These are phyloP conservation scores for Drosophila kanekoi DNA, from an alignment of 2,888 invertebrate genomes.

Conservation along the genomic window DNA sequence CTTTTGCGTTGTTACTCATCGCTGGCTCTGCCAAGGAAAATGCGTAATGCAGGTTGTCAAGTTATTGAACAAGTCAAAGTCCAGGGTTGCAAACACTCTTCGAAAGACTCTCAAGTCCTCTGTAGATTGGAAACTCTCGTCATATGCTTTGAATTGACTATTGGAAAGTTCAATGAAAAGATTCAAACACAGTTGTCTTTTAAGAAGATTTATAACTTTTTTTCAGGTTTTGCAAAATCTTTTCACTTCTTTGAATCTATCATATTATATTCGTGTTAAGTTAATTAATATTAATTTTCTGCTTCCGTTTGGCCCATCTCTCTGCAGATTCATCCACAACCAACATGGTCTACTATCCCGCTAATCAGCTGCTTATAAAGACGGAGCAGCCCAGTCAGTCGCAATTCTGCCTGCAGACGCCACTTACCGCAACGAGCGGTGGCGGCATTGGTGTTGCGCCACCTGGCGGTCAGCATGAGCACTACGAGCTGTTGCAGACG, in stretches of 20 bases:
- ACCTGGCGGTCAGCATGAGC: slow-evolving; percentile 59
- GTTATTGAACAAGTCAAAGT: not conserved
- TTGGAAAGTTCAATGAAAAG: slow-evolving; percentile 18
- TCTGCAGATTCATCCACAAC: slow-evolving; percentile 74
- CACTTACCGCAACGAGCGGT: slow-evolving; percentile 36
- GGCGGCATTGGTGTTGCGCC: slow-evolving; percentile 31
- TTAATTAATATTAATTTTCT: not conserved
- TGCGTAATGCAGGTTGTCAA: slow-evolving; percentile 57
- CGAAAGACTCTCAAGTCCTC: not conserved
- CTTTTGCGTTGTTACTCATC: slow-evolving; percentile 54
- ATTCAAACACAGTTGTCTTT: not conserved
- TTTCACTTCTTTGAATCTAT: not conserved
- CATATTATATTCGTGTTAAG: not conserved
- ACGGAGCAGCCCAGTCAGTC: slow-evolving; percentile 83
- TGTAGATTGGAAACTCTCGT: slow-evolving; percentile 3
- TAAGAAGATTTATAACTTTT: not conserved
- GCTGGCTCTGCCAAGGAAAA: slow-evolving; percentile 20
- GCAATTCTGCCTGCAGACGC: slow-evolving; percentile 80
- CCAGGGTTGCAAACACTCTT: slow-evolving; percentile 1
- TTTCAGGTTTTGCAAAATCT: too few relatives aligned
- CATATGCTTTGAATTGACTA: slow-evolving; percentile 12
- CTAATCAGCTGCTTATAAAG: slow-evolving; percentile 84
- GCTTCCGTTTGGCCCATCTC: not conserved
- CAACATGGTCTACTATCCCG: slow-evolving; percentile 85
- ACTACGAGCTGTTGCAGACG: slow-evolving; percentile 68